Percentiles rank a stretch among this genome's conserved stretches.
Evolutionary conservation across 2,797 vertebrate species (phyloP).

Genomic region (Graptemys geographica): DNA sequence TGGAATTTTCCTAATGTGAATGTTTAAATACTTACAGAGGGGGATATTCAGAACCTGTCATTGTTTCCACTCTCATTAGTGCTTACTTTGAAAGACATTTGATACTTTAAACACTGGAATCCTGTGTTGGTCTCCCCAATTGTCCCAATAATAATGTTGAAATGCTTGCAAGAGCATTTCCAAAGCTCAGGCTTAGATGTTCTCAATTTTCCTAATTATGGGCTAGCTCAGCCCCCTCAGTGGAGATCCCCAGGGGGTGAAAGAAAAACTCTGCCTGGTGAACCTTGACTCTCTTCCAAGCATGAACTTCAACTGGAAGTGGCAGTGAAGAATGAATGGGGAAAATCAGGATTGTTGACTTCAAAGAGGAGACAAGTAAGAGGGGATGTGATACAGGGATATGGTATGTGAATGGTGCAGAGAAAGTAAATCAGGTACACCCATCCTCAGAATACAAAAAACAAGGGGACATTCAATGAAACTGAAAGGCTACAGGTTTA

Average conservation of each 20-base stretch:
- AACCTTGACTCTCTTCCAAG: neutral
- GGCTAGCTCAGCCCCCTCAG: neutral
- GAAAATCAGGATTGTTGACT: neutral
- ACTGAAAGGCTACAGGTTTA: neutral
- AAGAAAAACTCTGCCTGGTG: neutral
- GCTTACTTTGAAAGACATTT: neutral
- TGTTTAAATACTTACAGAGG: neutral
- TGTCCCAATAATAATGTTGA: neutral
- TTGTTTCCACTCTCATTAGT: neutral
- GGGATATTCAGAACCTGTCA: neutral
- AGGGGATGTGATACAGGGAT: neutral
- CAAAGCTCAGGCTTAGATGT: neutral
- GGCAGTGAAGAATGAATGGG: neutral
- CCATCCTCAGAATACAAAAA: slow-evolving; percentile 41
- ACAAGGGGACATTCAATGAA: neutral
- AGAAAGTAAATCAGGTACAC: neutral
- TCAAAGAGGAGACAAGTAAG: neutral
- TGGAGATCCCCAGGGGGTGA: neutral
- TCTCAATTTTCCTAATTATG: neutral
- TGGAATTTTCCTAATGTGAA: neutral
- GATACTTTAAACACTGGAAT: neutral
- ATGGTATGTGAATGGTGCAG: neutral
- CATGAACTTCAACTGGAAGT: neutral
- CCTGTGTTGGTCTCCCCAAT: fast-evolving
- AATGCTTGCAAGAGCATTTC: neutral